A percentile compares a stretch with the other conserved stretches of the same genome.
Evolutionary conservation across 2,113 vertebrate genomes (phyloP).

Genomic region (Herpailurus yagouaroundi): DNA sequence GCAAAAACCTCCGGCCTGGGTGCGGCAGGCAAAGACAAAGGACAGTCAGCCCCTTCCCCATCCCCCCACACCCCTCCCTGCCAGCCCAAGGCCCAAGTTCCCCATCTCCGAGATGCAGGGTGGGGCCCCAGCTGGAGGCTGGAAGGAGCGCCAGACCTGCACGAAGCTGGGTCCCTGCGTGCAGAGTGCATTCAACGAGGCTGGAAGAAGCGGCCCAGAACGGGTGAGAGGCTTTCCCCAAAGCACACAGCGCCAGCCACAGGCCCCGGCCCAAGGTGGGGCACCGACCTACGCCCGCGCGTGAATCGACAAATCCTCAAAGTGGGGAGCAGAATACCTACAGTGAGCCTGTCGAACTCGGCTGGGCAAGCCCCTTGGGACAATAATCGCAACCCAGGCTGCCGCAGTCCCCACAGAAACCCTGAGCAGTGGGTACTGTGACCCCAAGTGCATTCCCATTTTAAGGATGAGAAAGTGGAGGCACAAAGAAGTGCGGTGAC

Average conservation of each 20-base stretch:
- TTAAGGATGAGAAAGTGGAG: neutral
- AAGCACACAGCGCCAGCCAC: neutral
- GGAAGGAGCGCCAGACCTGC: too few species aligned
- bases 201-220: neutral
- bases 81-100: neutral
- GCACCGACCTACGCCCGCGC: neutral
- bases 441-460: neutral
- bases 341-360: fast-evolving
- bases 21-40: neutral
- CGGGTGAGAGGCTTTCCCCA: neutral
- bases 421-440: neutral
- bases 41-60: neutral
- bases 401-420: neutral
- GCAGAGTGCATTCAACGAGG: neutral
- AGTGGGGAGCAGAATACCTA: fast-evolving
- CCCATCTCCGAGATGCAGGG: neutral
- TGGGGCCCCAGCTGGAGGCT: neutral
- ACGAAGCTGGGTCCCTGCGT: fast-evolving
- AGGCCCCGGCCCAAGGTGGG: neutral
- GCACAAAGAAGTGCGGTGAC: neutral
- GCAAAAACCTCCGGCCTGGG: neutral
- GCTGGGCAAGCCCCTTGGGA: neutral
- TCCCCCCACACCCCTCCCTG: too few species aligned
- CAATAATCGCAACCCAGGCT: fast-evolving
- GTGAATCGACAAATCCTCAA: neutral